Evolutionary conservation across 1,140 invertebrate species (phyloP).

Genomic region (Piezodorus guildinii): DNA sequence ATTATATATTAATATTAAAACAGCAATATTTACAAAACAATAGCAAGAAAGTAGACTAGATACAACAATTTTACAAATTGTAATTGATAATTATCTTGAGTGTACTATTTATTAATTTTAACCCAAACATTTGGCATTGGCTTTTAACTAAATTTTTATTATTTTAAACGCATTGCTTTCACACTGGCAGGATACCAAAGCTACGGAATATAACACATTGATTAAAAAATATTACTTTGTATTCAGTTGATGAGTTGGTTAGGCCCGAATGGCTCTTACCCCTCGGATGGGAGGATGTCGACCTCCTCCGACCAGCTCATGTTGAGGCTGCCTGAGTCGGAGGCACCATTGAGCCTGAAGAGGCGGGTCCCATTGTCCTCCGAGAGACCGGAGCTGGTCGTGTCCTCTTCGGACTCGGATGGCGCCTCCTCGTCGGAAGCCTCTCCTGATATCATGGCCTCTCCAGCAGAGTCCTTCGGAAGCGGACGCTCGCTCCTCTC

Average conservation of each 20-base stretch:
- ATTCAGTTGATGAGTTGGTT: neutral
- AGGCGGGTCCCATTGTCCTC: constrained; percentile 1
- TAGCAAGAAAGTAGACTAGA: constrained; percentile 14
- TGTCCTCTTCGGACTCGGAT: constrained; percentile 2
- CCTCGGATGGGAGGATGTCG: constrained; percentile 19
- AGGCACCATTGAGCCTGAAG: neutral
- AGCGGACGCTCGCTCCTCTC: constrained; percentile 14
- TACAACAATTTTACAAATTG: constrained; percentile 6
- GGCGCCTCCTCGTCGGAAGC: constrained; percentile 25
- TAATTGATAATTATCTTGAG: neutral
- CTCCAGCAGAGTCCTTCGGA: constrained; percentile 28
- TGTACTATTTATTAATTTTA: neutral
- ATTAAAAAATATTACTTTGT: constrained; percentile 1
- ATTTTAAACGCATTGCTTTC: too few species aligned
- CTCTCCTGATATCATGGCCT: constrained; percentile 29
- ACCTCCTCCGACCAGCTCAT: constrained; percentile 24
- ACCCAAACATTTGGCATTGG: neutral
- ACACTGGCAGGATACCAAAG: too few species aligned
- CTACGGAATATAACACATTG: too few species aligned
- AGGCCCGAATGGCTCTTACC: neutral
- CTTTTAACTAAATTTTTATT: neutral
- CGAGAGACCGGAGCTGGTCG: neutral
- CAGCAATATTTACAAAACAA: neutral
- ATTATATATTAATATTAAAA: constrained; percentile 6
- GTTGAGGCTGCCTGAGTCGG: constrained; percentile 17